Evolutionary conservation across 1,140 invertebrate species (phyloP).

Genomic region (Drosophila ironensis): DNA sequence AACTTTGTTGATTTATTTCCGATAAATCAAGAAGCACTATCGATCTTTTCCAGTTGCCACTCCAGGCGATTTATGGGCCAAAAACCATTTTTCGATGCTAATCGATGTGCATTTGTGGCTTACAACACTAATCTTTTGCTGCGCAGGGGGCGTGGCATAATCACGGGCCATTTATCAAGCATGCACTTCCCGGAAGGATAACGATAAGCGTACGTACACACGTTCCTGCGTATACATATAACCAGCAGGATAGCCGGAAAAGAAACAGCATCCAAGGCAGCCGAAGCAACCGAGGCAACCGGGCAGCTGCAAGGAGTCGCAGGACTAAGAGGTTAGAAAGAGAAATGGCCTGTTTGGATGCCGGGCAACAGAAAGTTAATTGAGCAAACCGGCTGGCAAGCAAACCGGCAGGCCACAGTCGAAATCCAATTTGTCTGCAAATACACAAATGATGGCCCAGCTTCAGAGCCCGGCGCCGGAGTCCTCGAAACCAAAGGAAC

Average conservation of each 20-base stretch:
- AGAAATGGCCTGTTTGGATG: conserved; percentile 44
- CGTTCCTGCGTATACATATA: not conserved
- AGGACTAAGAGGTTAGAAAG: conserved; percentile 4
- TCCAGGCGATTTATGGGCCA: conserved; percentile 9
- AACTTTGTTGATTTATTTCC: no score
- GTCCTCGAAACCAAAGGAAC: no score
- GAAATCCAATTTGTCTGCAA: conserved; percentile 58
- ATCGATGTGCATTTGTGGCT: conserved; percentile 34
- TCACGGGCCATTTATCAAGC: conserved; percentile 48
- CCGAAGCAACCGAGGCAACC: not conserved
- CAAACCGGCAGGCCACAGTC: conserved; percentile 29
- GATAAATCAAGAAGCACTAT: no score
- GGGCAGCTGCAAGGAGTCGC: conserved; percentile 26
- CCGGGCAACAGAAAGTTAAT: conserved; percentile 54
- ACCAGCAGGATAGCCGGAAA: not conserved
- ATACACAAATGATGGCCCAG: conserved; percentile 46
- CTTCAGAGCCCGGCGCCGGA: not conserved
- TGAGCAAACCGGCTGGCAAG: conserved; percentile 36
- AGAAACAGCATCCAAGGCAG: not conserved
- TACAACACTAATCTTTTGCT: conserved; percentile 16
- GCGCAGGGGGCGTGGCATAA: conserved; percentile 28
- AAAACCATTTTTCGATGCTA: conserved; percentile 16
- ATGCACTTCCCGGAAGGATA: conserved; percentile 22
- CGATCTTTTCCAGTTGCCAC: conserved; percentile 7
- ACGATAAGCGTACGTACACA: not conserved